Evolutionary conservation across 2,113 vertebrate genomes (phyloP), one percentile per base, ranked within the genome.

Genomic region (Pygoscelis adeliae): DNA sequence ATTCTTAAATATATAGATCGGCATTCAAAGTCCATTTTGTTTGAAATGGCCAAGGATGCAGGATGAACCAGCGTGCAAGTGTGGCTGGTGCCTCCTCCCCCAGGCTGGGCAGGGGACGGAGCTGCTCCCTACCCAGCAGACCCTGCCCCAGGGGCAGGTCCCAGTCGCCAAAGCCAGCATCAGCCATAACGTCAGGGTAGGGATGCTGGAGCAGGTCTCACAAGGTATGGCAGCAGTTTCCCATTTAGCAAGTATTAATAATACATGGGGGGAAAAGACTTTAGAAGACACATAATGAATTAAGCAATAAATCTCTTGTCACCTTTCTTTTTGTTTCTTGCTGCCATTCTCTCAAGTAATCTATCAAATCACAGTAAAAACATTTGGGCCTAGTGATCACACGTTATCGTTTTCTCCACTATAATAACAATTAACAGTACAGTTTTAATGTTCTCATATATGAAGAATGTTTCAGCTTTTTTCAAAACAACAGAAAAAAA

Each of bases 11-110:
- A 22, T 9, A 47, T 4, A 73, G 61, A 49, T 42, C 0, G 1
- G 30, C 11, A 62, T 90, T 58, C 22, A 30, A 42, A 76, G 42
- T 50, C 26, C 8, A 21, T 70, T 81, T 76, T 65, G 7, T 26
- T 87, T 58, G 22, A 74, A 78, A 49, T 7, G 42, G 6, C 16
- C 40, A 25, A 83, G 65, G 22, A 8, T 72, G 66, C 9, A 56
- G 34, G 36, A 56, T 36, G 40, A 85, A 32, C 14, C 27, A 19
- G 2, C 0, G 0, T 36, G 29, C 8, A 23, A 50, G 5, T 10
- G 19, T 13, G 36, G 21, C 26, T 40, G 40, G 29, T 2, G 7
- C 38, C 38, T 30, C 30, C 22, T 74, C 9, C 15, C 40, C 9
- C 14, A n/a, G 63, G 32, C 21, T 58, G 50, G 23, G 23, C 46